Evolutionary conservation across 2,888 invertebrate species (phyloP).

Genomic region (Tromatobia lineatoria): DNA sequence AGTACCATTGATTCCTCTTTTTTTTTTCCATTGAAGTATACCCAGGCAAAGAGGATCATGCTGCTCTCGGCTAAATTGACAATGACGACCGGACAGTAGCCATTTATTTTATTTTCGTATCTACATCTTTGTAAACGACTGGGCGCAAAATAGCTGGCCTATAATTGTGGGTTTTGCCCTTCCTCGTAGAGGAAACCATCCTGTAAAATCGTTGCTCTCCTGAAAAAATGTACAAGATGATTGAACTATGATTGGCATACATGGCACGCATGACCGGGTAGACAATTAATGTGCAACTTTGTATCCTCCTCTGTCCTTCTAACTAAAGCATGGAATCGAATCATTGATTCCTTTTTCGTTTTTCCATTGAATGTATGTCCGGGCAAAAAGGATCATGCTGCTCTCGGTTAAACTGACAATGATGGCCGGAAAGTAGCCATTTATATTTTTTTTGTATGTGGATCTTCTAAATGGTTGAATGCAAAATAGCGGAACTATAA

Average conservation of each 20-base stretch:
- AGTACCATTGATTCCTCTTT: conserved; percentile 69
- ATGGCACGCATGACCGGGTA: too few relatives aligned
- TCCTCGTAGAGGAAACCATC: conserved; percentile 29
- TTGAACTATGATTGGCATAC: too few relatives aligned
- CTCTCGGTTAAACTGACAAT: conserved; percentile 56
- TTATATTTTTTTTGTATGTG: conserved; percentile 42
- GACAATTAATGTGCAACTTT: too few relatives aligned
- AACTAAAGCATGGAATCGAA: conserved; percentile 68
- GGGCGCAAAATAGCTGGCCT: conserved; percentile 24
- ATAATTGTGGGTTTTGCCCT: conserved; percentile 16
- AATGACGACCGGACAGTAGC: conserved; percentile 45
- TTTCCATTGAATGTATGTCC: conserved; percentile 45
- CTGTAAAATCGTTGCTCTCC: background rate
- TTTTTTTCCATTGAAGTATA: conserved; percentile 47
- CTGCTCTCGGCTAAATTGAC: conserved; percentile 56
- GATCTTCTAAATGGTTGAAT: conserved; percentile 27
- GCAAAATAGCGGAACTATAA: conserved; percentile 31
- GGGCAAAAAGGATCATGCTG: conserved; percentile 47
- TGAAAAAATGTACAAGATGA: too few relatives aligned
- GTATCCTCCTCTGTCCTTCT: conserved; percentile 68
- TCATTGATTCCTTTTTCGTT: conserved; percentile 61
- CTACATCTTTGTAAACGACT: conserved; percentile 38
- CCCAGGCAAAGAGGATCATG: conserved; percentile 42
- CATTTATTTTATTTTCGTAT: conserved; percentile 39
- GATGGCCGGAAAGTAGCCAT: conserved; percentile 36